These are phyloP conservation scores for Oreochromis aureus DNA, from an alignment of 2,113 vertebrate species.

Conservation along the genomic window DNA sequence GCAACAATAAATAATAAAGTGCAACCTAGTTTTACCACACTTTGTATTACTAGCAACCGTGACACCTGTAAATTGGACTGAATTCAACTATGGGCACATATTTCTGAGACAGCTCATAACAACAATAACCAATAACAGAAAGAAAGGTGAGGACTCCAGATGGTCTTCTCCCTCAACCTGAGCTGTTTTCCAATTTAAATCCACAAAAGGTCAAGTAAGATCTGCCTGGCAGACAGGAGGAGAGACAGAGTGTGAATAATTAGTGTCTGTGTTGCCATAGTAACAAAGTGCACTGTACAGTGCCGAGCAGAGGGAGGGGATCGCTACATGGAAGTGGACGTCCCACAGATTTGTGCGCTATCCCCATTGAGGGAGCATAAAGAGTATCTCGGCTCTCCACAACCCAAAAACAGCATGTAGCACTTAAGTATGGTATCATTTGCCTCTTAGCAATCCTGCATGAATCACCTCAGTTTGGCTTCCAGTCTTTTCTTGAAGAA, in stretches of 20 bases:
- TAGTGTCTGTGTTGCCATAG: conserved; percentile 74
- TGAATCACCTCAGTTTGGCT: background rate
- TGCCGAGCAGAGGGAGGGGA: conserved; percentile 28
- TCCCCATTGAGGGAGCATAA: conserved; percentile 29
- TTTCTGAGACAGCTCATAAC: background rate
- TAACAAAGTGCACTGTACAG: conserved; percentile 62
- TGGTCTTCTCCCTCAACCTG: conserved; percentile 35
- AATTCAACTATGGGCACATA: background rate
- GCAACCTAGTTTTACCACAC: conserved; percentile 31
- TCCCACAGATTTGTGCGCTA: conserved; percentile 56
- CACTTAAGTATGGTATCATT: conserved; percentile 36
- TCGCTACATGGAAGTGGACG: conserved; percentile 36
- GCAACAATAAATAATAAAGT: conserved; percentile 34
- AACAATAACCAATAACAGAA: background rate
- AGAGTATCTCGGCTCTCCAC: conserved; percentile 30
- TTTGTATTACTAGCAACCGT: background rate
- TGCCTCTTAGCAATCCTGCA: conserved; percentile 68
- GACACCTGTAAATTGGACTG: conserved; percentile 15
- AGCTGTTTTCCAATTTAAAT: conserved; percentile 62
- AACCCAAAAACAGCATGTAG: conserved; percentile 43
- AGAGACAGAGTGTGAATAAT: conserved; percentile 69
- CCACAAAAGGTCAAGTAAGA: conserved; percentile 74
- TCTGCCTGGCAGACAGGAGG: conserved; percentile 50
- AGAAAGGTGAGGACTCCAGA: conserved; percentile 35
- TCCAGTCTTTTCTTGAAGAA: background rate